Conservation (phyloP, 2,113 vertebrate species). For the Apus apus region DNA sequence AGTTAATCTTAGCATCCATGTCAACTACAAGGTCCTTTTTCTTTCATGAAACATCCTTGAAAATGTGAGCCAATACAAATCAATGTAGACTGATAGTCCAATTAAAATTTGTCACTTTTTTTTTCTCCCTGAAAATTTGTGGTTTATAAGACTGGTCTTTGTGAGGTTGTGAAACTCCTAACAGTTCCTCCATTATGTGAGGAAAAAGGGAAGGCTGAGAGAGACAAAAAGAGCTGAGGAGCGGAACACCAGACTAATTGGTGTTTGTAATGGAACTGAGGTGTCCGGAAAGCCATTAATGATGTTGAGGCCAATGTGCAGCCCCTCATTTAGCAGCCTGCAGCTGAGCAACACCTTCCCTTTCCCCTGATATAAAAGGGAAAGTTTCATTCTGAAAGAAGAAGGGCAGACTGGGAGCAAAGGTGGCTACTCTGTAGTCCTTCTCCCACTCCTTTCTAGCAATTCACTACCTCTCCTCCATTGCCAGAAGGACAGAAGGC, state of each 20-base stretch:
- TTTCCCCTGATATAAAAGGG: neutral
- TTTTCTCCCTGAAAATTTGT: neutral
- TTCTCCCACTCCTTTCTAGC: neutral
- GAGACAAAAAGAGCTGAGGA: neutral
- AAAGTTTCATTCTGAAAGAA: neutral
- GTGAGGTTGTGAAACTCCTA: neutral
- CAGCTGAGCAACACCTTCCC: neutral
- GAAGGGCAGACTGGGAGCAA: neutral
- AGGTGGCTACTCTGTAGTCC: neutral
- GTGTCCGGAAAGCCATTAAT: neutral
- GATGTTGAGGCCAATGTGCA: neutral
- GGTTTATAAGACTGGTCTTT: neutral
- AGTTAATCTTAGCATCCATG: neutral
- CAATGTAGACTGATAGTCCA: neutral
- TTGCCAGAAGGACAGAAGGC: neutral
- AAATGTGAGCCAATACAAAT: neutral
- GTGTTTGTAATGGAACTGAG: neutral
- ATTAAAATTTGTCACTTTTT: neutral
- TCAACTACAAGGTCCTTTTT: neutral
- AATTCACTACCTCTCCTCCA: neutral
- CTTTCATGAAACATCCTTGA: neutral
- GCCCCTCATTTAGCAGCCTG: neutral
- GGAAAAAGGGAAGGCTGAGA: neutral
- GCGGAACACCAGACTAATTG: neutral
- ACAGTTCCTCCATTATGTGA: neutral